A percentile compares a stretch with the other conserved stretches of the same genome.
phyloP scores from a whole-genome alignment of 2,888 invertebrate genomes.

The Xanthorhoe spadicearia region DNA sequence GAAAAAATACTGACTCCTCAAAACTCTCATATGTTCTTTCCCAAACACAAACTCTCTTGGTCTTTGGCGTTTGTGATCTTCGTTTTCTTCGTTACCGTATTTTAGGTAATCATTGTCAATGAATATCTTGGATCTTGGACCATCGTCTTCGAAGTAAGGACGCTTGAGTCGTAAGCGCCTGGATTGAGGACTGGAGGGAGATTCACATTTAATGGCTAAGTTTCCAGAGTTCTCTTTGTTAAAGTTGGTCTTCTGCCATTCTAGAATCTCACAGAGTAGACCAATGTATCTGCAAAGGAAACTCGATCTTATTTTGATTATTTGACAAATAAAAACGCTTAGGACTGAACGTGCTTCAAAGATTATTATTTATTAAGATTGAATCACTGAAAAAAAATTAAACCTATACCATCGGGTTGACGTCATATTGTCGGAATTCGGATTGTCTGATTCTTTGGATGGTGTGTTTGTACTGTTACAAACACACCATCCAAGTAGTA shows the following conservation, averaged over 20 bases:
- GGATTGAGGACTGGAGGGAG: slow-evolving; percentile 70
- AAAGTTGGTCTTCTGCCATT: slow-evolving; percentile 90
- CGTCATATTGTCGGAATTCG: too few relatives aligned
- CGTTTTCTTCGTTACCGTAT: slow-evolving; percentile 76
- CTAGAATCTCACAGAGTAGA: slow-evolving; percentile 92
- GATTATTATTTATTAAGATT: too few relatives aligned
- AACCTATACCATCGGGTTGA: too few relatives aligned
- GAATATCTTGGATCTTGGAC: slow-evolving; percentile 58
- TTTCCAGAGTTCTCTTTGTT: slow-evolving; percentile 77
- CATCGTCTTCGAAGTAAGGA: slow-evolving; percentile 67
- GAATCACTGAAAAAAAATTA: too few relatives aligned
- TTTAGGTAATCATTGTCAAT: slow-evolving; percentile 60
- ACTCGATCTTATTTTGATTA: background rate
- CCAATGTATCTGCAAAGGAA: slow-evolving; percentile 90
- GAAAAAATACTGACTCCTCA: slow-evolving; percentile 74
- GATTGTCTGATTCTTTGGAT: too few relatives aligned
- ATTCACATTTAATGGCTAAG: slow-evolving; percentile 83
- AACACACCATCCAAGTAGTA: too few relatives aligned
- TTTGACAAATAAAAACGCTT: too few relatives aligned
- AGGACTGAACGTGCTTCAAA: too few relatives aligned
- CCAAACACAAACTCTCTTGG: slow-evolving; percentile 66
- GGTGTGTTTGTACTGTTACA: too few relatives aligned
- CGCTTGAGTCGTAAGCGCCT: slow-evolving; percentile 69
- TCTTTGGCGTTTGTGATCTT: slow-evolving; percentile 63
- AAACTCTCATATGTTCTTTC: slow-evolving; percentile 70